Evolutionary conservation across 2,797 vertebrate species (phyloP).

Genomic region (Meriones psammophilus): DNA sequence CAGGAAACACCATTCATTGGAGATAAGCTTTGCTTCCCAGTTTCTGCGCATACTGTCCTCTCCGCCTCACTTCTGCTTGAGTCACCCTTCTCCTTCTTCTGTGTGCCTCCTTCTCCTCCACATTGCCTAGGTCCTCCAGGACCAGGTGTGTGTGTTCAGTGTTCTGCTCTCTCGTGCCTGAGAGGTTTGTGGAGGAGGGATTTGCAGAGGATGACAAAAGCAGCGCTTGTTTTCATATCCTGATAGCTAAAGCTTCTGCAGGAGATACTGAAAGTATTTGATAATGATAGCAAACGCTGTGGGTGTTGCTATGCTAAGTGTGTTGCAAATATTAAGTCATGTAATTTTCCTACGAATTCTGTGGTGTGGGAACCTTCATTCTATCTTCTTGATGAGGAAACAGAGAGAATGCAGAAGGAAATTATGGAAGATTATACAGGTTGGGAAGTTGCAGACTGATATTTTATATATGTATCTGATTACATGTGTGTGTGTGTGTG

Average conservation of each 20-base stretch:
- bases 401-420: background rate
- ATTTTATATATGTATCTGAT: background rate
- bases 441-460: background rate
- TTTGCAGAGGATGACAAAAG: background rate
- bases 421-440: background rate
- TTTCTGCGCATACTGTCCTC: background rate
- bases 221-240: background rate
- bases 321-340: background rate
- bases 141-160: background rate
- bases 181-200: background rate
- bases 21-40: background rate
- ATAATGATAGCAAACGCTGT: background rate
- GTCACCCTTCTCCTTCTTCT: background rate
- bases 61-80: background rate
- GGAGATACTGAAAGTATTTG: slow-evolving; percentile 25
- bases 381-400: slow-evolving; percentile 38
- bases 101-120: background rate
- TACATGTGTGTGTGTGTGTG: background rate
- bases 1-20: background rate
- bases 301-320: background rate
- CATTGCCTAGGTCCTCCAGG: background rate
- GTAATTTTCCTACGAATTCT: background rate
- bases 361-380: background rate
- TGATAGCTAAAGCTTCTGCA: background rate
- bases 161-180: background rate